These are phyloP conservation scores for Atethmia centrago DNA, from an alignment of 2,888 invertebrate species.

Conservation along the genomic window DNA sequence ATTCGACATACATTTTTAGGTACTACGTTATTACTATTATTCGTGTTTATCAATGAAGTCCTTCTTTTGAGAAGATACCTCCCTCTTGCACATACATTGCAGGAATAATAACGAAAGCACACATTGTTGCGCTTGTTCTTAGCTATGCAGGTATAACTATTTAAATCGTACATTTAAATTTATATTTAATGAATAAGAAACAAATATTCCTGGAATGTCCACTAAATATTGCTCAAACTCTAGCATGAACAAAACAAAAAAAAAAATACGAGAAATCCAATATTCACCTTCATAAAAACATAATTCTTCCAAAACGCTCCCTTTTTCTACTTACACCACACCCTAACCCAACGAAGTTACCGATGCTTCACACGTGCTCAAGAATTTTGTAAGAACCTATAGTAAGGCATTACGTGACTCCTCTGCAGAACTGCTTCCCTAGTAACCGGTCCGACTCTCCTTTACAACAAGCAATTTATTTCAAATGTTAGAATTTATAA, in stretches of 20 bases:
- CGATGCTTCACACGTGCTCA: conserved; percentile 67
- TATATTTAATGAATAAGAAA: neutral
- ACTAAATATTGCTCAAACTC: neutral
- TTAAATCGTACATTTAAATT: neutral
- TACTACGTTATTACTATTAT: neutral
- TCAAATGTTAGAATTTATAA: conserved; percentile 38
- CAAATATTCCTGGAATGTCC: neutral
- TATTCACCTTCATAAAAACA: neutral
- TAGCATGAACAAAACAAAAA: too few relatives aligned
- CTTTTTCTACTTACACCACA: conserved; percentile 2
- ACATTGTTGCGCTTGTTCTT: neutral
- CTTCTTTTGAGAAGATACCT: neutral
- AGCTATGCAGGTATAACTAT: too few relatives aligned
- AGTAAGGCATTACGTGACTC: conserved; percentile 71
- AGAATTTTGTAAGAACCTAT: conserved; percentile 71
- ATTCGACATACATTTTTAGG: too few relatives aligned
- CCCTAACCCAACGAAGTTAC: conserved; percentile 38
- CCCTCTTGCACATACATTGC: too few relatives aligned
- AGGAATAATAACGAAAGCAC: too few relatives aligned
- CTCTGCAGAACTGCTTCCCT: conserved; percentile 50
- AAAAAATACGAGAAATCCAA: neutral
- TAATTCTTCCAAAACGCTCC: neutral
- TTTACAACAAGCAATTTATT: conserved; percentile 60
- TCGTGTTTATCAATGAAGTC: neutral
- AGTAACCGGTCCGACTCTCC: conserved; percentile 42